phyloP scores from a whole-genome alignment of 1,140 invertebrate genomes.

The Drosophila serrata region DNA sequence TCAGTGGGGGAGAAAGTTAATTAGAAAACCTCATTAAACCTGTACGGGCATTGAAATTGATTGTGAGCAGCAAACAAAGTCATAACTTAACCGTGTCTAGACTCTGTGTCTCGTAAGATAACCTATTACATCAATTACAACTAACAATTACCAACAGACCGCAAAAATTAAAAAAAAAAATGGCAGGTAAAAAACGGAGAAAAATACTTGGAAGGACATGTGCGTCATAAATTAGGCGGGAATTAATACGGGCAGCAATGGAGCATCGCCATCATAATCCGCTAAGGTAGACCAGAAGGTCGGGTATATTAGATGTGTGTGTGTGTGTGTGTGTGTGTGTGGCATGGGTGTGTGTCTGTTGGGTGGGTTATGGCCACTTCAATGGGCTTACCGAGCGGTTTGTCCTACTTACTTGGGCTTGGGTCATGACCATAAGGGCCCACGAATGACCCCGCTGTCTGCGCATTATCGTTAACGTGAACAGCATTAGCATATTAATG shows the following conservation, averaged over 20 bases:
- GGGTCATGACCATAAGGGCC: constrained; percentile 37
- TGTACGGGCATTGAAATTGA: constrained; percentile 7
- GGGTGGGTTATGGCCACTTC: constrained; percentile 7
- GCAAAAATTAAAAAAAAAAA: not conserved
- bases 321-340: constrained; percentile 2
- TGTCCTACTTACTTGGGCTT: constrained; percentile 35
- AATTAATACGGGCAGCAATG: not conserved
- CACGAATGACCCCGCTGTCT: constrained; percentile 33
- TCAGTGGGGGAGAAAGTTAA: constrained; percentile 1
- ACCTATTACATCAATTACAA: constrained; percentile 2
- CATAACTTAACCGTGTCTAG: constrained; percentile 25
- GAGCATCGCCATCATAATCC: constrained; percentile 50
- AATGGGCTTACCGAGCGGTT: constrained; percentile 15
- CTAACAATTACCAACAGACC: not conserved
- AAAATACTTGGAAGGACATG: constrained; percentile 46
- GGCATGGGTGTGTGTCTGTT: not conserved
- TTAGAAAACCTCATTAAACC: constrained; percentile 26
- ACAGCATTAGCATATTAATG: constrained; percentile 69
- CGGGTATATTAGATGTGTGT: constrained; percentile 31
- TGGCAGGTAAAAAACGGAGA: not conserved
- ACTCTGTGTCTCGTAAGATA: not conserved
- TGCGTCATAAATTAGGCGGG: constrained; percentile 49
- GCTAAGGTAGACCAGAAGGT: constrained; percentile 23
- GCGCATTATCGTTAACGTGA: constrained; percentile 52
- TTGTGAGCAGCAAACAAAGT: constrained; percentile 20